A percentile compares a stretch with the other conserved stretches of the same genome.
These are phyloP conservation scores for Lasiurus borealis DNA, from an alignment of 2,113 vertebrate genomes.

Conservation along the genomic window DNA sequence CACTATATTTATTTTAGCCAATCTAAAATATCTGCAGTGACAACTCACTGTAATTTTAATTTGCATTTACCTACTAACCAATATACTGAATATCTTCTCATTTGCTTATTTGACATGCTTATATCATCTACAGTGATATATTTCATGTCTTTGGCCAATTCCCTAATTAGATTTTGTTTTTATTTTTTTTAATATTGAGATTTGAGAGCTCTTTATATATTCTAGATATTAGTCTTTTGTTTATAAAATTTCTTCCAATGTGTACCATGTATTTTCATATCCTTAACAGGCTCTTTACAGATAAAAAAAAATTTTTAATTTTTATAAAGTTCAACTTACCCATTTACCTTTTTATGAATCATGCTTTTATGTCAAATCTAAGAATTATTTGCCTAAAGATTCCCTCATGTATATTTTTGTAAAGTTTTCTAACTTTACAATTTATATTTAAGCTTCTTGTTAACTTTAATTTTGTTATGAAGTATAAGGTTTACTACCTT, in stretches of 20 bases:
- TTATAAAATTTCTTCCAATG: not conserved
- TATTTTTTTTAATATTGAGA: not conserved
- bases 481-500: not conserved
- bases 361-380: not conserved
- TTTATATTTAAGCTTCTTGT: not conserved
- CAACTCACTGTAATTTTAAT: conserved; percentile 1
- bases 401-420: not conserved
- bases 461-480: not conserved
- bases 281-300: not conserved
- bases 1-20: not conserved
- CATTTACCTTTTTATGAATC: too few relatives aligned
- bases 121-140: not conserved
- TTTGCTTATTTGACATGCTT: not conserved
- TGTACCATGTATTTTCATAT: not conserved
- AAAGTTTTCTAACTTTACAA: not conserved
- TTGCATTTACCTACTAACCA: not conserved
- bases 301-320: not conserved
- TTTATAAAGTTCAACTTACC: too few relatives aligned
- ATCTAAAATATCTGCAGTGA: not conserved
- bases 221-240: not conserved
- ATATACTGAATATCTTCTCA: not conserved
- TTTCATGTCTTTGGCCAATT: not conserved
- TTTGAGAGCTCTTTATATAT: not conserved
- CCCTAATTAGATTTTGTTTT: not conserved
- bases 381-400: not conserved